These are phyloP conservation scores for Gymnodraco acuticeps DNA, from an alignment of 2,797 vertebrate species.

Conservation along the genomic window DNA sequence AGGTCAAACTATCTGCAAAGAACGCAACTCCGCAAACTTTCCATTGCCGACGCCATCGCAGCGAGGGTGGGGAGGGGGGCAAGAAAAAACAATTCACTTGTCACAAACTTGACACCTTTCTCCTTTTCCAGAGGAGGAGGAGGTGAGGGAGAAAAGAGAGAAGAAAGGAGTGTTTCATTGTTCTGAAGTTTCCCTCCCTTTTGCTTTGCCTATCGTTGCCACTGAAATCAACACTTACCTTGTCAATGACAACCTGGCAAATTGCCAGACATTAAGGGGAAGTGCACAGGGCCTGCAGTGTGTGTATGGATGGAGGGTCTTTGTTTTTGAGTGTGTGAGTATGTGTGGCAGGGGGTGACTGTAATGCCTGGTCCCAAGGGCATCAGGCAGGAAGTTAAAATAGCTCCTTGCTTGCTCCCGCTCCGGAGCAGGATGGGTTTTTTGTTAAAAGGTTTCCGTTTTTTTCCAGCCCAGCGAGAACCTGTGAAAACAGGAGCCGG, in stretches of 20 bases:
- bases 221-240: constrained; percentile 95
- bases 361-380: constrained; percentile 80
- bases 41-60: constrained; percentile 70
- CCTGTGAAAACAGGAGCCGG: constrained; percentile 57
- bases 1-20: constrained; percentile 83
- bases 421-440: constrained; percentile 61
- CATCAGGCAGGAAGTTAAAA: constrained; percentile 70
- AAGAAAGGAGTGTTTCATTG: constrained; percentile 86
- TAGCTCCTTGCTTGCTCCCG: constrained; percentile 63
- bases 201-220: constrained; percentile 89
- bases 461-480: constrained; percentile 26
- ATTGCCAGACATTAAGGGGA: constrained; percentile 97
- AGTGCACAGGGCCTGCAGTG: constrained; percentile 85
- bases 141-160: constrained; percentile 35
- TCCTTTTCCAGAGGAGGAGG: constrained; percentile 71
- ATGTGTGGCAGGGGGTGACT: constrained; percentile 33
- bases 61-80: constrained; percentile 38
- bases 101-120: constrained; percentile 84
- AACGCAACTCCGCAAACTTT: constrained; percentile 77
- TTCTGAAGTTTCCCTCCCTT: constrained; percentile 87
- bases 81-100: constrained; percentile 76
- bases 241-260: constrained; percentile 96
- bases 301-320: constrained; percentile 54
- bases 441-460: constrained; percentile 68
- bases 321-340: constrained; percentile 61